These are phyloP conservation scores for Podiceps cristatus DNA, from an alignment of 2,113 vertebrate species.

Conservation along the genomic window DNA sequence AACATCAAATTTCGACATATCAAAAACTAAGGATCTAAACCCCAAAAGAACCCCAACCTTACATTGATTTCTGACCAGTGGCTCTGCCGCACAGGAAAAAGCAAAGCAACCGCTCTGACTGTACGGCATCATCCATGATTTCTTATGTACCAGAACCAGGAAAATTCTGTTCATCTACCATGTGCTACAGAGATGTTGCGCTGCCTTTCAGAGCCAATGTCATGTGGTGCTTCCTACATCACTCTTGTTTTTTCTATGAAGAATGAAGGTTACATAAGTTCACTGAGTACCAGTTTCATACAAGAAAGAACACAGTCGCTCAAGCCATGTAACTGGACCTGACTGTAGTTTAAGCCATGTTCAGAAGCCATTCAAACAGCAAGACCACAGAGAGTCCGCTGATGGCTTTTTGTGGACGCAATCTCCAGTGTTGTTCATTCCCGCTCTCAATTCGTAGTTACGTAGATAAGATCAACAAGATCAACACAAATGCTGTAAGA, in stretches of 20 bases:
- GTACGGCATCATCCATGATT: neutral
- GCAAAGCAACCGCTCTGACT: neutral
- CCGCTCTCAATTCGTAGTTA: neutral
- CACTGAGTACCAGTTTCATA: neutral
- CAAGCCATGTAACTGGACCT: neutral
- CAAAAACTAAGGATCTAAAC: neutral
- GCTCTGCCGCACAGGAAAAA: neutral
- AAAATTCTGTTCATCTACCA: neutral
- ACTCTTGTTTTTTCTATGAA: neutral
- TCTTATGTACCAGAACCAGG: neutral
- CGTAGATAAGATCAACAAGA: neutral
- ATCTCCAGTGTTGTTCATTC: neutral
- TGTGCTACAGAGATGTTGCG: accelerated
- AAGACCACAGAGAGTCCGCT: neutral
- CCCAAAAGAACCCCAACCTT: accelerated
- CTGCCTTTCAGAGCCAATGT: neutral
- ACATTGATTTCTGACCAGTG: neutral
- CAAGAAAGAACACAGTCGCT: neutral
- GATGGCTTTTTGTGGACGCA: too few species aligned
- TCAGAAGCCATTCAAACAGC: neutral
- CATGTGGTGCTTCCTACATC: accelerated
- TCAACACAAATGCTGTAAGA: neutral
- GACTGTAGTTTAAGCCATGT: neutral
- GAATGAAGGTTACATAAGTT: neutral
- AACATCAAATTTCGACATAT: neutral